A percentile compares a stretch with the other conserved stretches of the same genome.
These are phyloP conservation scores for Sigmodon hispidus DNA, from an alignment of 2,113 vertebrate genomes.

Conservation along the genomic window DNA sequence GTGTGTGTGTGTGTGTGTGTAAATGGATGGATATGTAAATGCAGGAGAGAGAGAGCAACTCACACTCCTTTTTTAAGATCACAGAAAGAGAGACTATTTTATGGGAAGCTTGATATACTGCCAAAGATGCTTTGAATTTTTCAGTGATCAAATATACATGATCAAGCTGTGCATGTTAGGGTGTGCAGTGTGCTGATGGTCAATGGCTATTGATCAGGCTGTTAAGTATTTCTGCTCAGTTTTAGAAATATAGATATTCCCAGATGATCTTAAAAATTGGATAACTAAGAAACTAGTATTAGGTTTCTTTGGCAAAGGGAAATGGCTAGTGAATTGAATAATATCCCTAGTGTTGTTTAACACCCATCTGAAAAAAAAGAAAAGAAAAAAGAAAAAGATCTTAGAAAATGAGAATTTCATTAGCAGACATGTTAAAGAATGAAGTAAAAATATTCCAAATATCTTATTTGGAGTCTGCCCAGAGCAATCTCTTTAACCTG, in stretches of 20 bases:
- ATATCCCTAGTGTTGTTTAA: slow-evolving; percentile 50
- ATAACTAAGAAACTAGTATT: slow-evolving; percentile 80
- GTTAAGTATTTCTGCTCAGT: slow-evolving; percentile 86
- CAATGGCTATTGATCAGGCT: slow-evolving; percentile 89
- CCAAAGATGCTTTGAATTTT: slow-evolving; percentile 86
- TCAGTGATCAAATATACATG: slow-evolving; percentile 88
- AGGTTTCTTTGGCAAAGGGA: slow-evolving; percentile 80
- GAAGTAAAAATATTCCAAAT: slow-evolving; percentile 63
- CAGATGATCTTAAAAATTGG: slow-evolving; percentile 84
- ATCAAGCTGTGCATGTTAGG: slow-evolving; percentile 88
- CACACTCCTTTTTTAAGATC: slow-evolving; percentile 78
- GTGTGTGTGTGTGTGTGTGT: slow-evolving; percentile 19
- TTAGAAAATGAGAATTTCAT: slow-evolving; percentile 77
- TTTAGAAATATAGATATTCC: slow-evolving; percentile 85
- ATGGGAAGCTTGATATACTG: slow-evolving; percentile 78
- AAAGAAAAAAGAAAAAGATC: neutral
- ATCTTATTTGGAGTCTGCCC: slow-evolving; percentile 45
- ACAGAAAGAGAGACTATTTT: slow-evolving; percentile 78
- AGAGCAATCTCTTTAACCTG: slow-evolving; percentile 55
- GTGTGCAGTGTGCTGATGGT: slow-evolving; percentile 81
- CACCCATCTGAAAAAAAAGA: neutral
- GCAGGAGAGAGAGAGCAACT: slow-evolving; percentile 48
- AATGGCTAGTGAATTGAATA: slow-evolving; percentile 60
- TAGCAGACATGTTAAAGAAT: slow-evolving; percentile 48
- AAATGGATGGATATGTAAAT: slow-evolving; percentile 47